Evolutionary conservation across 2,797 vertebrate genomes (phyloP).

Genomic region (Enteromius thamalakanensis): DNA sequence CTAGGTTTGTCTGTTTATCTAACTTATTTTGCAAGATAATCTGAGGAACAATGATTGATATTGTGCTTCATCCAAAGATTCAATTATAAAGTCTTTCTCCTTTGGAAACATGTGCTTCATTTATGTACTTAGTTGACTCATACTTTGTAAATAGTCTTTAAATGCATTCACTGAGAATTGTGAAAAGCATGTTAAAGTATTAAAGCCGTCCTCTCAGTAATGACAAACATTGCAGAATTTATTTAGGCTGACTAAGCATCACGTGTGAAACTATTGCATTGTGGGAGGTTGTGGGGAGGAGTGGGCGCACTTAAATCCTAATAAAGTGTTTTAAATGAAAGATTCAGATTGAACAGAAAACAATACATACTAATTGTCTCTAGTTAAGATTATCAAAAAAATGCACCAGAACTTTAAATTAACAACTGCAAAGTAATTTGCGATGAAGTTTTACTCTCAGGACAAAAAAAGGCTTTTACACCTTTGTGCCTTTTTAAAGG

Average conservation of each 20-base stretch:
- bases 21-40: neutral
- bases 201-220: neutral
- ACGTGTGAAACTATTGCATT: neutral
- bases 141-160: conserved; percentile 9
- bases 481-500: neutral
- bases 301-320: neutral
- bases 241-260: conserved; percentile 12
- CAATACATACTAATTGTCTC: neutral
- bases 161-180: neutral
- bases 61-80: conserved; percentile 1
- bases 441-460: neutral
- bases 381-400: neutral
- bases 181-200: neutral
- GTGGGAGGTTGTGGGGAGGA: conserved; percentile 11
- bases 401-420: neutral
- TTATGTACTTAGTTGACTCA: conserved; percentile 12
- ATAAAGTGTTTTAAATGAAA: neutral
- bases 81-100: neutral
- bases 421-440: neutral
- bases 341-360: neutral
- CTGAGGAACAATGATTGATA: neutral
- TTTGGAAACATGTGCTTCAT: conserved; percentile 14
- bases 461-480: neutral
- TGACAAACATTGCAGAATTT: conserved; percentile 3
- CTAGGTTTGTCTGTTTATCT: conserved; percentile 19